Evolutionary conservation across 1,140 invertebrate genomes (phyloP).

Genomic region (Nasonia longicornis): DNA sequence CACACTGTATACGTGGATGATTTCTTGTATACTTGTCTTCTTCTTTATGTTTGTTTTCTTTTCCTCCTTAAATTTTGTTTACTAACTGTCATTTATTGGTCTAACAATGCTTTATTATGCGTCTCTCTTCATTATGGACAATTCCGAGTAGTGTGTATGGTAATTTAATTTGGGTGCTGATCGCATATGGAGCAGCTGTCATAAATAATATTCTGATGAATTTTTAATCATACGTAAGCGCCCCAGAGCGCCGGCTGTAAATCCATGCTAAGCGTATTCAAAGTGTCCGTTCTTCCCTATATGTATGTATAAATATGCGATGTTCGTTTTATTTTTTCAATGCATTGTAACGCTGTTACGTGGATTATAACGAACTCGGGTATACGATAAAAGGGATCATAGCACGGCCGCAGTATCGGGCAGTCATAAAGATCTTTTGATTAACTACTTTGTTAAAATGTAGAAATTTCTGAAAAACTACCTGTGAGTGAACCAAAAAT

Average conservation of each 20-base stretch:
- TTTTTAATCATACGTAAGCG: neutral
- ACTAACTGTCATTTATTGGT: neutral
- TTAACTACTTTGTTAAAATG: neutral
- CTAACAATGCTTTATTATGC: neutral
- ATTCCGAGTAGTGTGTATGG: neutral
- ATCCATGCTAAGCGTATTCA: neutral
- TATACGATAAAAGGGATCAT: neutral
- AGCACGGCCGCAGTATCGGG: neutral
- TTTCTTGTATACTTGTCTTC: neutral
- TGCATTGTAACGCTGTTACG: neutral
- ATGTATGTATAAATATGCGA: neutral
- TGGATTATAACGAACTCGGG: neutral
- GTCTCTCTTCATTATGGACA: slow-evolving; percentile 2
- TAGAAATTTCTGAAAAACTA: no score
- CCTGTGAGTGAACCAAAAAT: neutral
- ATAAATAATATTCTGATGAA: slow-evolving; percentile 1
- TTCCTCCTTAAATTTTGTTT: neutral
- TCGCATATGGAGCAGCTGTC: neutral
- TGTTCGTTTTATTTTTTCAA: neutral
- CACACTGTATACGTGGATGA: neutral
- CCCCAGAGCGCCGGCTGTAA: neutral
- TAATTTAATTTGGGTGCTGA: neutral
- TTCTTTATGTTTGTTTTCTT: neutral
- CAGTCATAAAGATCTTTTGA: neutral
- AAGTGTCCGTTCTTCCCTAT: neutral